These are phyloP conservation scores for Sylvia borin DNA, from an alignment of 2,797 vertebrate genomes.

Conservation along the genomic window DNA sequence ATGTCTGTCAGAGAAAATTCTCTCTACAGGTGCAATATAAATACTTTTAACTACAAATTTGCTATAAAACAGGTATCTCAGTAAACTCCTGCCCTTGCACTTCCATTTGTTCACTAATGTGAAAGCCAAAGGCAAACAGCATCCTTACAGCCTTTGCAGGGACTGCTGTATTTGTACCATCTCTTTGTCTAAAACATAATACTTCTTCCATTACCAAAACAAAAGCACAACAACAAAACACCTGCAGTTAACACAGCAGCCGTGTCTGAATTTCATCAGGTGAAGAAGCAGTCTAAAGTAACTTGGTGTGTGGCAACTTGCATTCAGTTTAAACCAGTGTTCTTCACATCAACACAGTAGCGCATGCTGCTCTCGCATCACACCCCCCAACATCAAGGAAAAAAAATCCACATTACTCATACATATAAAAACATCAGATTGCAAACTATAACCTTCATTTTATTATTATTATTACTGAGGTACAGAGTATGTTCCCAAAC, in stretches of 20 bases:
- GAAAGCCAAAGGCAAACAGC: background rate
- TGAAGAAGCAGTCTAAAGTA: background rate
- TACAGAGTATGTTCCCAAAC: background rate
- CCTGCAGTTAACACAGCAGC: background rate
- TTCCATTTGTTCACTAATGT: background rate
- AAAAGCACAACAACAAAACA: background rate
- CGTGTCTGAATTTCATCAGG: background rate
- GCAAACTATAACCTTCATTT: background rate
- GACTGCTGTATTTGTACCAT: background rate
- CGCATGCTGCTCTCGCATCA: rapidly evolving
- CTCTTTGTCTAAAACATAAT: background rate
- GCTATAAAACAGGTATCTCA: background rate
- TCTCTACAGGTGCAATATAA: background rate
- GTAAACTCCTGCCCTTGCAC: background rate
- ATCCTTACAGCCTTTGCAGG: background rate
- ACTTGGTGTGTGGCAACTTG: rapidly evolving
- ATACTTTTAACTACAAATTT: background rate
- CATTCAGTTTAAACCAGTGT: background rate
- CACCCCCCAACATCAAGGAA: background rate
- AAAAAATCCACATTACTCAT: background rate
- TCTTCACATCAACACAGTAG: background rate
- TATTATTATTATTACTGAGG: background rate
- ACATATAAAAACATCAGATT: background rate
- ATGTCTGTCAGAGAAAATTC: background rate
- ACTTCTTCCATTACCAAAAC: too few species aligned